Percentiles rank a stretch among this genome's conserved stretches.
These are phyloP conservation scores for Drosophila neotestacea DNA, from an alignment of 2,888 invertebrate species.

Conservation along the genomic window DNA sequence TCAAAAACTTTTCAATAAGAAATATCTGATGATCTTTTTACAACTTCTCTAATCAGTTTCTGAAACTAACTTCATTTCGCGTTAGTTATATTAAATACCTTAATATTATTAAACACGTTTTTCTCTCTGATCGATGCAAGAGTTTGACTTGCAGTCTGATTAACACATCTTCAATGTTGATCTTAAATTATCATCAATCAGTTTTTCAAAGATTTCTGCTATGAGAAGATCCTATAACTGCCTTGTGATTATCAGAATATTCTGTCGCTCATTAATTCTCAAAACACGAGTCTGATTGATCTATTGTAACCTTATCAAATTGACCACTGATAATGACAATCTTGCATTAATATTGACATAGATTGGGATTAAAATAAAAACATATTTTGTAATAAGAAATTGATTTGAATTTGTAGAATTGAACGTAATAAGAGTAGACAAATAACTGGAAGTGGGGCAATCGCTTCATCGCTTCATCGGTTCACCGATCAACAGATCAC, in stretches of 20 bases:
- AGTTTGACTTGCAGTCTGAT: background rate
- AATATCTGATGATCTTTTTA: no score
- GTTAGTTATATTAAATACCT: no score
- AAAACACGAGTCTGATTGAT: background rate
- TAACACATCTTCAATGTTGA: background rate
- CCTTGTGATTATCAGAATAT: conserved; percentile 13
- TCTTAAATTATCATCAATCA: background rate
- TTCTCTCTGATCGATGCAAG: background rate
- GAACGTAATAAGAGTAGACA: conserved; percentile 1
- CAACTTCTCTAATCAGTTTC: no score
- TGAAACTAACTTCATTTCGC: no score
- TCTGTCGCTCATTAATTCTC: background rate
- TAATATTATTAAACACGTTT: no score
- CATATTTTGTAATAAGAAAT: conserved; percentile 1
- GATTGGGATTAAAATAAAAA: background rate
- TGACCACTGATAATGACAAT: conserved; percentile 27
- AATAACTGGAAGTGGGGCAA: conserved; percentile 24
- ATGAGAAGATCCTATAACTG: background rate
- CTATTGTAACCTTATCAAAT: conserved; percentile 2
- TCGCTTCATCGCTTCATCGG: conserved; percentile 11
- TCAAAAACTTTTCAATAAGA: no score
- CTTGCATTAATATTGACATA: conserved; percentile 23
- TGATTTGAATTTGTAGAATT: conserved; percentile 1
- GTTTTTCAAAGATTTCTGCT: background rate
- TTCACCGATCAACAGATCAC: background rate